phyloP scores from a whole-genome alignment of 2,113 vertebrate species.

The Mellivora capensis region DNA sequence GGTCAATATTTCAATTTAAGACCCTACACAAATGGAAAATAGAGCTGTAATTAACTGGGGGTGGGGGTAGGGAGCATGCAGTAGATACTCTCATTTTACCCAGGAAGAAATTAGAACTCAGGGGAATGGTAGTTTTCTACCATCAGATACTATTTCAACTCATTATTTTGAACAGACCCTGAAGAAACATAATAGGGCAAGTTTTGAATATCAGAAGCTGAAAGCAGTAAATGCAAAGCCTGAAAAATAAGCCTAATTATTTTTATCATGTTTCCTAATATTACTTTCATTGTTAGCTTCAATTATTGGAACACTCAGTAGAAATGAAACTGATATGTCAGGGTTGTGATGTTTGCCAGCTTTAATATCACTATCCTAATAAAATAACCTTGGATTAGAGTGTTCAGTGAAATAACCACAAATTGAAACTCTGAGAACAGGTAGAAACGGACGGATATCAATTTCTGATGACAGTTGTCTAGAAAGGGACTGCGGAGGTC shows the following conservation, averaged over 20 bases:
- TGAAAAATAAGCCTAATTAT: neutral
- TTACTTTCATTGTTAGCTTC: neutral
- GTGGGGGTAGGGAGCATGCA: no score
- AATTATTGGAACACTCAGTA: neutral
- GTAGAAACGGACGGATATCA: neutral
- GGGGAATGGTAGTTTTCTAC: neutral
- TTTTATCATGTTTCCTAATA: neutral
- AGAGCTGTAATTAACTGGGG: neutral
- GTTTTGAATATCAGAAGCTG: neutral
- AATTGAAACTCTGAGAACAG: neutral
- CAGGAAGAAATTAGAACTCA: neutral
- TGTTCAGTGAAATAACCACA: neutral
- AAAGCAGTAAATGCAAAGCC: neutral
- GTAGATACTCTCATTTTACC: neutral
- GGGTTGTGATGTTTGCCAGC: neutral
- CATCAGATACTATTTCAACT: neutral
- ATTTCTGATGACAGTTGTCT: neutral
- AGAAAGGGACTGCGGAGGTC: neutral
- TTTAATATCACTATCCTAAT: neutral
- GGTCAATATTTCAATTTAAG: neutral
- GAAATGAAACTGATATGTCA: neutral
- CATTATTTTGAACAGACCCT: neutral
- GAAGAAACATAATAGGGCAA: neutral
- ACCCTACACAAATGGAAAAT: neutral
- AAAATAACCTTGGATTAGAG: neutral